phyloP scores from a whole-genome alignment of 2,113 vertebrate species.

The Mola mola region DNA sequence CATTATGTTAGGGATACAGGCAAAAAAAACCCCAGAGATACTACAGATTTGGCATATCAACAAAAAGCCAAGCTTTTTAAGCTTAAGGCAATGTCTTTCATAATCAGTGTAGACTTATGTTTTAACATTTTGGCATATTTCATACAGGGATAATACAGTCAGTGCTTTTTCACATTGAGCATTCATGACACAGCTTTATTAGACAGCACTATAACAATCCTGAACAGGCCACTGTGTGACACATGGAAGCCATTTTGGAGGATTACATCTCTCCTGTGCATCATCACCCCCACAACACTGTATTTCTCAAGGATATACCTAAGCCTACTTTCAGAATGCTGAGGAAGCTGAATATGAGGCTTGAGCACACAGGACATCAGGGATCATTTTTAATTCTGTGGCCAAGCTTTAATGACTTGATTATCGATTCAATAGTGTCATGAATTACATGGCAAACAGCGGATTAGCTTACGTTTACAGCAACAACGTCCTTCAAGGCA shows the following conservation, averaged over 20 bases:
- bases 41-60: conserved; percentile 66
- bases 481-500: conserved; percentile 2
- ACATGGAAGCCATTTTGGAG: conserved; percentile 22
- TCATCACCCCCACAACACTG: background rate
- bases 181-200: conserved; percentile 22
- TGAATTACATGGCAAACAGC: background rate
- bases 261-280: background rate
- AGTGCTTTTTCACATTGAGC: conserved; percentile 58
- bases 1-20: conserved; percentile 44
- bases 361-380: background rate
- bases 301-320: background rate
- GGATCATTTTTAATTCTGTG: conserved; percentile 1
- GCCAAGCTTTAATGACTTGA: background rate
- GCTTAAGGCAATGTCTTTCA: conserved; percentile 70
- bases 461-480: conserved; percentile 23
- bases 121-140: conserved; percentile 44
- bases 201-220: conserved; percentile 34
- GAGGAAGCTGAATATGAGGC: background rate
- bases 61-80: conserved; percentile 57
- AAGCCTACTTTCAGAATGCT: background rate
- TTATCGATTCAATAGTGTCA: background rate
- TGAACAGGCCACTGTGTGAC: conserved; percentile 36
- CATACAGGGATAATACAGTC: conserved; percentile 27
- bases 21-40: conserved; percentile 25
- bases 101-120: conserved; percentile 32